A percentile compares a stretch with the other conserved stretches of the same genome.
Conservation (phyloP, 2,797 vertebrate species). For the Chelonia mydas region DNA sequence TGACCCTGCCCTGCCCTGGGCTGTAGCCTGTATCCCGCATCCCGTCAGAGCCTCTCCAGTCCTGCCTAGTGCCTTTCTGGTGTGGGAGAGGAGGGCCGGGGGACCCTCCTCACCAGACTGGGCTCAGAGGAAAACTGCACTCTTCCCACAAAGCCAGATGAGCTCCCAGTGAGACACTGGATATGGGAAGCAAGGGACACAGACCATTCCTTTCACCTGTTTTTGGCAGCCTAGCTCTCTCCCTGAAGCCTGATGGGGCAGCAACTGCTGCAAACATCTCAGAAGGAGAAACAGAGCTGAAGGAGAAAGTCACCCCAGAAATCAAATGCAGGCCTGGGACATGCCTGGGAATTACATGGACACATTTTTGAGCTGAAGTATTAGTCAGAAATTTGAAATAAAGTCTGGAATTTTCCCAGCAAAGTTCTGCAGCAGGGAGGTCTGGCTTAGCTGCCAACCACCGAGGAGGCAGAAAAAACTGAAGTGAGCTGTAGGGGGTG, state of each 20-base stretch:
- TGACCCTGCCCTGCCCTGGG: neutral
- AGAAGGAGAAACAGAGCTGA: neutral
- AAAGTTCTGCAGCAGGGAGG: too few relatives aligned
- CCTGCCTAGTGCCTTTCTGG: neutral
- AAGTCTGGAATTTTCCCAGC: too few relatives aligned
- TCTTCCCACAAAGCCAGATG: neutral
- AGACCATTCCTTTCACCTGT: neutral
- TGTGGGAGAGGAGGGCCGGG: neutral
- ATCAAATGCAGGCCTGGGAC: neutral
- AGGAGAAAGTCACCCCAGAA: neutral
- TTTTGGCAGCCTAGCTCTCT: neutral
- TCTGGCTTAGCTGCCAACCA: too few relatives aligned
- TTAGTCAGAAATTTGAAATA: too few relatives aligned
- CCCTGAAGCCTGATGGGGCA: neutral
- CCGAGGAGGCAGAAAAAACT: too few relatives aligned
- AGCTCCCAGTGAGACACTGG: neutral
- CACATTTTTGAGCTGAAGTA: neutral
- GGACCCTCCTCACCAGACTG: neutral
- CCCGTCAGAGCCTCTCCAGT: neutral
- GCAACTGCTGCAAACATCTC: neutral
- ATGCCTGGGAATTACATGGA: neutral
- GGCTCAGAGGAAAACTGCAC: neutral
- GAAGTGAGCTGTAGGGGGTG: too few relatives aligned
- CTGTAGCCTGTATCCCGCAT: neutral
- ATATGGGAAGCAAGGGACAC: neutral